Evolutionary conservation across 2,797 vertebrate species (phyloP), one percentile per base, ranked within the genome.

Genomic region (Gymnopithys bicolor): DNA sequence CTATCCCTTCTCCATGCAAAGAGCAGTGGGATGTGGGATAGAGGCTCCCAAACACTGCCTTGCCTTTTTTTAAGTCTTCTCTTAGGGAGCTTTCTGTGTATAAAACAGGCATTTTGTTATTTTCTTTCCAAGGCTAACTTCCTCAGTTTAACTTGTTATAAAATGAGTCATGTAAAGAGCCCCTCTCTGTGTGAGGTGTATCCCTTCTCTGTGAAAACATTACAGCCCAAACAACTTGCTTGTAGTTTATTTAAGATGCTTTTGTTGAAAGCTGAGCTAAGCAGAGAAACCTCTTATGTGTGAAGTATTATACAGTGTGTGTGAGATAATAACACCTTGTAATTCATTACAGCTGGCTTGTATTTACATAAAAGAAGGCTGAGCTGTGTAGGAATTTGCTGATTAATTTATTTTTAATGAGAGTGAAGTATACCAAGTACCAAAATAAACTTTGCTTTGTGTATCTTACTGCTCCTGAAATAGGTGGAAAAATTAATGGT

Each of bases 381-480:
- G 97, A 98, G 97, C 97, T 97, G 96, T 97, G 97, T 96, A 98
- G 97, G 98, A 98, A 98, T 98, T 98, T 98, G 98, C 98, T 98
- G 98, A 98, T 98, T 98, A 98, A 98, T 98, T 98, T 98, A 97
- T 98, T 98, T 98, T 98, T 98, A 98, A 98, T 98, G 98, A 98
- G 96, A 98, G 97, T 97, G 97, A 98, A 98, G 98, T 98, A 98
- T 97, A 97, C 97, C 95, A 94, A 97, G 97, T 94, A 98, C 98
- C 98, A 98, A 98, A 98, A 98, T 98, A 98, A 98, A 98, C 98
- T 98, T 97, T 96, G 95, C 97, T 97, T 94, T 98, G 98, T 98
- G 96, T 98, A 97, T 97, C 97, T 98, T 98, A 96, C 97, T 98
- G 96, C 98, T 98, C 95, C 97, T 97, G 97, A 97, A 98, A 98